These are phyloP conservation scores for Smittia sp. DNA, from an alignment of 2,888 invertebrate genomes.

Conservation along the genomic window DNA sequence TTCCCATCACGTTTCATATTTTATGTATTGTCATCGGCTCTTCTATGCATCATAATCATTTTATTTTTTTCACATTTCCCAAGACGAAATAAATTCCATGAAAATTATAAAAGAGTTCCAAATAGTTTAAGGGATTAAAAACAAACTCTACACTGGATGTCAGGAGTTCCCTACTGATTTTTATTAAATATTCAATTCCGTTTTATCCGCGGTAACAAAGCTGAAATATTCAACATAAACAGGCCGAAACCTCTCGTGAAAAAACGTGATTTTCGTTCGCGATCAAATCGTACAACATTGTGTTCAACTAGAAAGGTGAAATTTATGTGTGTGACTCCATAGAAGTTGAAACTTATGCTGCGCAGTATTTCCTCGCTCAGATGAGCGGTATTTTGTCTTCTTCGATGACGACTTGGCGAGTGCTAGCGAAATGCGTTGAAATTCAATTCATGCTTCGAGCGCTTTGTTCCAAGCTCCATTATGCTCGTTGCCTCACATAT, in stretches of 20 bases:
- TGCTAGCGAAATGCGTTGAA: neutral
- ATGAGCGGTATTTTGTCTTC: no score
- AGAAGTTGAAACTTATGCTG: no score
- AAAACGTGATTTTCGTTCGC: neutral
- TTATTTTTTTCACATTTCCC: neutral
- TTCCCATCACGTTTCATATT: slow-evolving; percentile 17
- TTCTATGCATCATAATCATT: slow-evolving; percentile 8
- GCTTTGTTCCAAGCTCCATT: neutral
- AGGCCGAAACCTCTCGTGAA: neutral
- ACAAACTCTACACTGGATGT: no score
- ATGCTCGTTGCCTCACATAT: neutral
- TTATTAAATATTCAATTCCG: no score
- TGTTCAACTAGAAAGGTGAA: neutral
- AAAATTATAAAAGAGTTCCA: no score
- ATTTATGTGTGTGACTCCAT: no score
- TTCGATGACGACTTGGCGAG: no score
- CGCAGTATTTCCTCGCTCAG: no score
- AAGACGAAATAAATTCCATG: no score
- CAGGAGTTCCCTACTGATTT: no score
- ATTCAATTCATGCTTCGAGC: neutral
- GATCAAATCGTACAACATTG: neutral
- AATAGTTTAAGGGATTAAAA: no score
- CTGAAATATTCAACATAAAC: neutral
- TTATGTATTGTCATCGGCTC: neutral
- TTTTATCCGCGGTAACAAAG: neutral